Evolutionary conservation across 2,797 vertebrate genomes (phyloP).

Genomic region (Margarornis squamiger): DNA sequence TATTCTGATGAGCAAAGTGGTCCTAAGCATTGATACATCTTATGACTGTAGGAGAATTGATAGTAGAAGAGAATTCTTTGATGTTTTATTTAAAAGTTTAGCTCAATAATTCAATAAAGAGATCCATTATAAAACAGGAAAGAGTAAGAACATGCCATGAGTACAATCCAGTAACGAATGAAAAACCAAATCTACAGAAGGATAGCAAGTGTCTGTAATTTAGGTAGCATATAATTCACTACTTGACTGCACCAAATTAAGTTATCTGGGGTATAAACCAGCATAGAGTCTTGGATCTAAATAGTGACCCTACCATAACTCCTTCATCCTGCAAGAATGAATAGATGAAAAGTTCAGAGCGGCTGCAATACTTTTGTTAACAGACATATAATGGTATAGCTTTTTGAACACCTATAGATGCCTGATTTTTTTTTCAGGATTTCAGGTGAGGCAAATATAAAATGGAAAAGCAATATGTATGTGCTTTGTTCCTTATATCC

Average conservation of each 20-base stretch:
- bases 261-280: background rate
- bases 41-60: slow-evolving; percentile 43
- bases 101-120: slow-evolving; percentile 72
- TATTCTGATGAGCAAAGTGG: slow-evolving; percentile 45
- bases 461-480: background rate
- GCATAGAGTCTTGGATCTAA: background rate
- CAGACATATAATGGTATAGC: background rate
- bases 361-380: background rate
- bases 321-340: background rate
- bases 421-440: background rate
- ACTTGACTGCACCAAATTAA: background rate
- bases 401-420: background rate
- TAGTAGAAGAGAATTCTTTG: slow-evolving; percentile 50
- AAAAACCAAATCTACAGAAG: slow-evolving; percentile 8
- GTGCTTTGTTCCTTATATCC: background rate
- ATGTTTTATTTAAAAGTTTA: slow-evolving; percentile 69
- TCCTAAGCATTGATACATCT: slow-evolving; percentile 39
- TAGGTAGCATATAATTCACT: background rate
- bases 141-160: slow-evolving; percentile 25
- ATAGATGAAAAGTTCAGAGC: background rate
- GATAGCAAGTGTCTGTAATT: background rate
- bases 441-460: background rate
- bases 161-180: slow-evolving; percentile 31
- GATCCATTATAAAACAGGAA: slow-evolving; percentile 60
- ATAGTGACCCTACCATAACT: background rate